Base-by-base conservation (phyloP, 2,888 invertebrate genomes). In the Lepidonotus clava region DNA sequence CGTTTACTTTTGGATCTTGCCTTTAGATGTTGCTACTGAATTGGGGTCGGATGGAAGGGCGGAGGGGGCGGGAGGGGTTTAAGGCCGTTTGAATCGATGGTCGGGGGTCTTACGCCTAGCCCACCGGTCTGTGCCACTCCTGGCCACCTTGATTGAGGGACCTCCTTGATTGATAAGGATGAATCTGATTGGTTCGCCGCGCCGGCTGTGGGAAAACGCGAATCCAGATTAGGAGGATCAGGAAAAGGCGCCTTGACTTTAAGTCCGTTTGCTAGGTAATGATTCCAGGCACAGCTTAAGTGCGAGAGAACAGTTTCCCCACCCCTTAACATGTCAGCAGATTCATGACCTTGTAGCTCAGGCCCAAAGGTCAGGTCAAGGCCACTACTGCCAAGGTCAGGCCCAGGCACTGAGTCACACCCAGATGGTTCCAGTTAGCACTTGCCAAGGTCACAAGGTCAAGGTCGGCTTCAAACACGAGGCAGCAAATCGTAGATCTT, bases 181-280 rank as follows among this genome's bases (percentile, higher is more conserved):
- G 61, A 61, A 61, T 61, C 61, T 61, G 61, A 61, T 61, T 61
- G 61, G 61, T 61, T 61, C 28, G n/a, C 28, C 11, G 28, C 28
- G 24, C 53, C 5, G 61, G 61, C 61, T 61, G 61, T 14, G 61
- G 28, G 21, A 8, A 61, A 61, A 61, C 28, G 61, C n/a, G 61
- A 24, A 61, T 61, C 28, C n/a, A 24, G 61, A 61, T 61, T 61
- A 61, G 61, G 61, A 28, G 61, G 61, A 61, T 61, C 61, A 61
- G 61, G 61, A 61, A 28, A 61, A 11, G 61, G 61, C 61, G 61
- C 61, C 61, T 11, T 32, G 28, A 4, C 61, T 61, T 32, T 61
- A 61, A 61, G 61, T 61, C 61, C 61, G 61, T 61, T 61, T 61
- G 61, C 61, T 32, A 32, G 28, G 61, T 61, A 61, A 61, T 61